phyloP scores from a whole-genome alignment of 2,113 vertebrate genomes.

The Micromys minutus region DNA sequence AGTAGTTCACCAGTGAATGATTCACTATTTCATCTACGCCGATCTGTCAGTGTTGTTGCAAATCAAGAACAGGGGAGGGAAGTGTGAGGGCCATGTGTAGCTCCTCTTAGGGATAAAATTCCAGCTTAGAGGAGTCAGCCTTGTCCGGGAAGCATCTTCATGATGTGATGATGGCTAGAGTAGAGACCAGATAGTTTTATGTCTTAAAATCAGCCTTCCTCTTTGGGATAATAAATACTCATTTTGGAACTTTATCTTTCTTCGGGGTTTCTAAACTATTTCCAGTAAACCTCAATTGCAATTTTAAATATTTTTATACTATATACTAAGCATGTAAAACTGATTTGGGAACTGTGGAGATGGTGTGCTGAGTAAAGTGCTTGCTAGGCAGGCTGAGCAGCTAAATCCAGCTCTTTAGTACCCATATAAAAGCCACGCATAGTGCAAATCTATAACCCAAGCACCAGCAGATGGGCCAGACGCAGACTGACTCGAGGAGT shows the following conservation, averaged over 20 bases:
- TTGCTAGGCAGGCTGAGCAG: not conserved
- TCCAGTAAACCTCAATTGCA: not conserved
- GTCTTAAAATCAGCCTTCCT: not conserved
- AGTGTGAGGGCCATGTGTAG: not conserved
- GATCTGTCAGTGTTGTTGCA: conserved; percentile 1
- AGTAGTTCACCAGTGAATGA: conserved; percentile 13
- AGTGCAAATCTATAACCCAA: not conserved
- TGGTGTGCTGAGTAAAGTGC: too few species aligned
- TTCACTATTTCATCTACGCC: conserved; percentile 26
- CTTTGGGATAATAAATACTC: not conserved
- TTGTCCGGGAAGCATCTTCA: not conserved
- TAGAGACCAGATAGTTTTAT: not conserved
- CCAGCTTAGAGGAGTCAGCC: not conserved
- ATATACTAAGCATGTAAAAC: not conserved
- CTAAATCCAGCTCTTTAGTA: not conserved
- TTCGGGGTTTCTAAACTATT: conserved; percentile 27
- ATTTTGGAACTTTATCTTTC: not conserved
- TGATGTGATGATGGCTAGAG: not conserved
- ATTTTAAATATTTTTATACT: not conserved
- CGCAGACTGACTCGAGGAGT: not conserved
- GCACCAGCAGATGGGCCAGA: not conserved
- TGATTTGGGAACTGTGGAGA: not conserved
- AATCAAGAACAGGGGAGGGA: not conserved
- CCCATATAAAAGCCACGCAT: not conserved
- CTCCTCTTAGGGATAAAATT: conserved; percentile 21